A percentile compares a stretch with the other conserved stretches of the same genome.
These are phyloP conservation scores for Eurois occulta DNA, from an alignment of 2,888 invertebrate genomes.

Conservation along the genomic window DNA sequence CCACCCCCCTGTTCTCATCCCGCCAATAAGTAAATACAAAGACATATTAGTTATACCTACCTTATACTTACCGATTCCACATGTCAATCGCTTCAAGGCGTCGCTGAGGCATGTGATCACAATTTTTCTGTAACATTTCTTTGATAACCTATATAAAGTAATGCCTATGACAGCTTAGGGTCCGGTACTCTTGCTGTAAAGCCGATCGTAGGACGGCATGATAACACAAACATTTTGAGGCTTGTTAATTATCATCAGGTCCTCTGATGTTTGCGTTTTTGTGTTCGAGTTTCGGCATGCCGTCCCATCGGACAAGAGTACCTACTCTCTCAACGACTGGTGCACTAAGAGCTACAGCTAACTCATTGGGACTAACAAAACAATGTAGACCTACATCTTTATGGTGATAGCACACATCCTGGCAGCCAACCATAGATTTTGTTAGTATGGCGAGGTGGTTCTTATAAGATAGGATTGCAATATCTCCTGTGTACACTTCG, in stretches of 20 bases:
- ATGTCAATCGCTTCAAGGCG: not conserved
- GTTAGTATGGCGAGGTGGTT: not conserved
- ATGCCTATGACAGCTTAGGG: not conserved
- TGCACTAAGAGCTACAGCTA: not conserved
- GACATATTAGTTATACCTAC: not conserved
- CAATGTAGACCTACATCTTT: not conserved
- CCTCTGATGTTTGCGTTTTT: not conserved
- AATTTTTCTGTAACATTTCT: not conserved
- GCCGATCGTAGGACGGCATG: not conserved
- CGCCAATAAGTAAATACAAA: slow-evolving; percentile 41
- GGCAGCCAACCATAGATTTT: not conserved
- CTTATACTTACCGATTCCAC: too few relatives aligned
- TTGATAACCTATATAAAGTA: not conserved
- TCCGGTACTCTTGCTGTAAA: not conserved
- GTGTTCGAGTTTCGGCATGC: not conserved
- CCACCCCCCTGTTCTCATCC: slow-evolving; percentile 31
- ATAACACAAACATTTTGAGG: not conserved
- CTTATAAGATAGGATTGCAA: not conserved
- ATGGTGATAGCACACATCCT: not conserved
- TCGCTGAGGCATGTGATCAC: not conserved
- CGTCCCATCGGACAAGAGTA: not conserved
- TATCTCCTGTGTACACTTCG: too few relatives aligned
- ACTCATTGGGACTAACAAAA: not conserved
- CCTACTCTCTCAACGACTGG: not conserved
- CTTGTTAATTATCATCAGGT: not conserved